phyloP scores from a whole-genome alignment of 2,797 vertebrate genomes.

The Oryzias sinensis region DNA sequence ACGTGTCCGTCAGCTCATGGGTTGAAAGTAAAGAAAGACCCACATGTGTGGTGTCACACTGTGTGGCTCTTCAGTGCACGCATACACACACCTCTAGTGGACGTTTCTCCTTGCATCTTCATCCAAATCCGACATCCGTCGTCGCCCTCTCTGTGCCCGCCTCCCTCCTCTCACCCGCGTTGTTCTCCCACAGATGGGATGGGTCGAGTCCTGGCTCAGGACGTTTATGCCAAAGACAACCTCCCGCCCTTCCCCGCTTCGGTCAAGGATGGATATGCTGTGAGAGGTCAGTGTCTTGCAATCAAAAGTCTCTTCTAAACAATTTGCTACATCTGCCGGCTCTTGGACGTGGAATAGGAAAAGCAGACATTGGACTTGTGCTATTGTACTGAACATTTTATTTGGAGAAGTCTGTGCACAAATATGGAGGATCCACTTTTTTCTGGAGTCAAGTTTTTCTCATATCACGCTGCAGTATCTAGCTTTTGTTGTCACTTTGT shows the following conservation, averaged over 20 bases:
- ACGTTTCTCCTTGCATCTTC: constrained; percentile 26
- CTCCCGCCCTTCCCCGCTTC: constrained; percentile 98
- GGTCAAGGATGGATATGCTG: constrained; percentile 99
- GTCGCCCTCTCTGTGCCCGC: constrained; percentile 3
- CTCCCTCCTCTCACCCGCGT: constrained; percentile 13
- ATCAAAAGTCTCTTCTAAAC: neutral
- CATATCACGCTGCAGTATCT: neutral
- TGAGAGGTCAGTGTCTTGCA: constrained; percentile 84
- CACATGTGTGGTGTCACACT: constrained; percentile 45
- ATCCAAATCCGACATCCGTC: neutral
- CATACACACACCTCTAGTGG: constrained; percentile 21
- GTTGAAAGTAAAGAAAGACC: constrained; percentile 35
- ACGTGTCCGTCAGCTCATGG: constrained; percentile 45
- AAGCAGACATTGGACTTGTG: constrained; percentile 22
- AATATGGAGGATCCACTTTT: neutral
- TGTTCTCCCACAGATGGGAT: constrained; percentile 86
- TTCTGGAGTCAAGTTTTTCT: neutral
- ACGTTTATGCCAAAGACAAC: constrained; percentile 99
- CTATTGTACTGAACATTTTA: constrained; percentile 23
- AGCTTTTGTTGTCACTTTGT: too few relatives aligned
- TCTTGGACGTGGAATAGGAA: constrained; percentile 31
- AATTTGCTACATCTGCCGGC: constrained; percentile 41
- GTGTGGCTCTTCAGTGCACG: constrained; percentile 8
- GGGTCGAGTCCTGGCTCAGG: constrained; percentile 98
- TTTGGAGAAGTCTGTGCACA: neutral